phyloP scores from a whole-genome alignment of 2,888 invertebrate genomes.

The Aporophyla nigra region DNA sequence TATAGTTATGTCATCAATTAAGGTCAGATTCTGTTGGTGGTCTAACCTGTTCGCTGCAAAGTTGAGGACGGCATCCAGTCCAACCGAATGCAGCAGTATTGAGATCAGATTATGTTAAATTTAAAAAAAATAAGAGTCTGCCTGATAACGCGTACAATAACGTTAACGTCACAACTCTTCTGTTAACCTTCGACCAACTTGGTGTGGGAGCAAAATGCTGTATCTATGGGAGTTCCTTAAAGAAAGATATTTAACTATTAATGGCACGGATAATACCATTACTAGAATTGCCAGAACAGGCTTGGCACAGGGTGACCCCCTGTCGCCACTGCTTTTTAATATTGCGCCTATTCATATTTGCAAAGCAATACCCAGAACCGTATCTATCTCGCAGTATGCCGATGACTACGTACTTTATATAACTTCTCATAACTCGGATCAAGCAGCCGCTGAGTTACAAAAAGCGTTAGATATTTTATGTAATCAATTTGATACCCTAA shows the following conservation, averaged over 20 bases:
- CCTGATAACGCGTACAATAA: too few species aligned
- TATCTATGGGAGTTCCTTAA: background rate
- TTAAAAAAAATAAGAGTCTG: too few species aligned
- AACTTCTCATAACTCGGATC: too few species aligned
- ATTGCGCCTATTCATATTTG: too few species aligned
- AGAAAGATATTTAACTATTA: slow-evolving; percentile 1
- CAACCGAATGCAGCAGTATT: background rate
- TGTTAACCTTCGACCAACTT: background rate
- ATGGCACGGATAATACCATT: background rate
- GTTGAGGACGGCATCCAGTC: background rate
- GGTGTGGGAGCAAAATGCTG: background rate
- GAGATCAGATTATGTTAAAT: too few species aligned
- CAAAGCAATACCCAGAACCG: too few species aligned
- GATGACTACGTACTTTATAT: too few species aligned
- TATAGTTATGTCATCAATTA: background rate
- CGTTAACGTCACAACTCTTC: background rate
- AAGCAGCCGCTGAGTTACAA: too few species aligned
- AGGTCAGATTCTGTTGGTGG: background rate
- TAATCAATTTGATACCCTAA: background rate
- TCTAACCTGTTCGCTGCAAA: background rate
- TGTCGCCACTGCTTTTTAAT: too few species aligned
- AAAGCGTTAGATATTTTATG: background rate
- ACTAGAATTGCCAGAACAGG: background rate
- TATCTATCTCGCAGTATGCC: too few species aligned
- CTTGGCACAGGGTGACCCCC: too few species aligned